Percentiles rank a stretch among this genome's conserved stretches.
These are phyloP conservation scores for Nemapogon koenigi DNA, from an alignment of 2,888 invertebrate species.

Conservation along the genomic window DNA sequence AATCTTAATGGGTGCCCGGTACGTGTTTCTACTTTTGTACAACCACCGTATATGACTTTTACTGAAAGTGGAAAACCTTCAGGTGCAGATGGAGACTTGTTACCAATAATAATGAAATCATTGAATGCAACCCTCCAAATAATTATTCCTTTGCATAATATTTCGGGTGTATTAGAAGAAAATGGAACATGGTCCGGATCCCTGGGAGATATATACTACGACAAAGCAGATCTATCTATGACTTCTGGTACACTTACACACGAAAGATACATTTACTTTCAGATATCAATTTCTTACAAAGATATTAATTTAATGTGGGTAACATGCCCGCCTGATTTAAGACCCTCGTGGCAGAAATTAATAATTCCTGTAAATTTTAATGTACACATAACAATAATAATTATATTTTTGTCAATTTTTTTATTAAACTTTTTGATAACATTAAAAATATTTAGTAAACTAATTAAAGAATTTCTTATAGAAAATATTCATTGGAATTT, in stretches of 20 bases:
- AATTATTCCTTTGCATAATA: slow-evolving; percentile 22
- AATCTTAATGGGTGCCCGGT: slow-evolving; percentile 30
- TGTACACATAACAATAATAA: slow-evolving; percentile 25
- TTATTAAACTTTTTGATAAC: slow-evolving; percentile 24
- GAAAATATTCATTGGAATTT: slow-evolving; percentile 25
- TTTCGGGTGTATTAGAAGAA: slow-evolving; percentile 23
- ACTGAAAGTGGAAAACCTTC: slow-evolving; percentile 22
- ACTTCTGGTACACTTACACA: neutral
- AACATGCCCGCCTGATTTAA: slow-evolving; percentile 24
- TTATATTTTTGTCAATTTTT: slow-evolving; percentile 27
- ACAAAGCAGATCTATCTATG: slow-evolving; percentile 4
- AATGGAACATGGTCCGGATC: slow-evolving; percentile 4
- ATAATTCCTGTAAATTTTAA: slow-evolving; percentile 27
- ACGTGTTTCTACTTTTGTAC: slow-evolving; percentile 31
- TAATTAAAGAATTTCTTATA: slow-evolving; percentile 22
- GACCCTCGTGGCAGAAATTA: slow-evolving; percentile 33
- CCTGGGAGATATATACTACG: slow-evolving; percentile 4
- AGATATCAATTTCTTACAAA: slow-evolving; percentile 22
- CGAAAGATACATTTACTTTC: slow-evolving; percentile 1
- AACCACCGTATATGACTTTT: slow-evolving; percentile 36
- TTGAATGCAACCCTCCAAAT: slow-evolving; percentile 33
- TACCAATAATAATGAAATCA: slow-evolving; percentile 24
- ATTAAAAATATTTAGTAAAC: slow-evolving; percentile 21
- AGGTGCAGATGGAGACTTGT: slow-evolving; percentile 34
- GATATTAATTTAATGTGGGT: slow-evolving; percentile 38